A percentile compares a stretch with the other conserved stretches of the same genome.
phyloP scores from a whole-genome alignment of 2,113 vertebrate genomes.

The Syrrhaptes paradoxus region DNA sequence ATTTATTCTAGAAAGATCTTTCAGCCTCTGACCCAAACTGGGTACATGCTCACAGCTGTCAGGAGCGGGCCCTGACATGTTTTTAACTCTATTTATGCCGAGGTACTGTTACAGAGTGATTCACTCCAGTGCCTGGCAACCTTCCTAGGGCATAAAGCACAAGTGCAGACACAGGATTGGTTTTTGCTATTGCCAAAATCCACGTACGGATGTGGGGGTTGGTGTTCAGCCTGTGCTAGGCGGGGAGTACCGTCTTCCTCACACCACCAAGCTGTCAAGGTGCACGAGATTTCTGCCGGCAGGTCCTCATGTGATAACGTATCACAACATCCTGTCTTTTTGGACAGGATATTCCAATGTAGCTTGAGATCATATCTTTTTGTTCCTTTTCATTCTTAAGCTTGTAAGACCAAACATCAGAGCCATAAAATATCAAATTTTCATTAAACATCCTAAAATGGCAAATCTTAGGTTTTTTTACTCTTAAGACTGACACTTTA shows the following conservation, averaged over 20 bases:
- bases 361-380: not conserved
- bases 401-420: not conserved
- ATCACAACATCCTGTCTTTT: not conserved
- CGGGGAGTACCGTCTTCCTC: not conserved
- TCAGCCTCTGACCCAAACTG: not conserved
- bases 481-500: not conserved
- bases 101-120: not conserved
- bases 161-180: not conserved
- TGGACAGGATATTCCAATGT: not conserved
- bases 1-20: not conserved
- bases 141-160: not conserved
- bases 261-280: not conserved
- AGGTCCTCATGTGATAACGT: not conserved
- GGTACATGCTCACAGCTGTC: fast-evolving
- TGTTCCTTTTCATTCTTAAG: not conserved
- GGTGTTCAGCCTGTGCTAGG: not conserved
- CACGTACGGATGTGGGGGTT: not conserved
- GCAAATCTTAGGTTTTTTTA: not conserved
- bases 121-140: no score
- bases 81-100: not conserved
- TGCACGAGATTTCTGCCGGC: not conserved
- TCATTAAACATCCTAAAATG: not conserved
- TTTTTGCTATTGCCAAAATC: not conserved
- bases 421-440: not conserved
- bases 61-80: fast-evolving